Evolutionary conservation across 2,113 vertebrate species (phyloP).

Genomic region (Notothenia rossii): DNA sequence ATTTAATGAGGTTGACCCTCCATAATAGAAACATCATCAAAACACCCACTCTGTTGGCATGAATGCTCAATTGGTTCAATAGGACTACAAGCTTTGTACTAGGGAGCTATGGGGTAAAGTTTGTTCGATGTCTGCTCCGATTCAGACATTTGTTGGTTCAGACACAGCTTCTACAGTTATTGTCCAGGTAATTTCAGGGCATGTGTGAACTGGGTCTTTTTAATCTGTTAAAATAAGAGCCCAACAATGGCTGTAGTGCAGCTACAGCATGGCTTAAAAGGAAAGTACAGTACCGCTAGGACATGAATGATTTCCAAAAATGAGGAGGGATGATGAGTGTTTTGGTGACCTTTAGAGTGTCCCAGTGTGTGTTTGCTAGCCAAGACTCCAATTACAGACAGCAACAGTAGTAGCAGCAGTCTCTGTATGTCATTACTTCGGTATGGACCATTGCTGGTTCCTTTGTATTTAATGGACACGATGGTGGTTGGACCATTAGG

Average conservation of each 20-base stretch:
- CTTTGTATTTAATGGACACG: constrained; percentile 76
- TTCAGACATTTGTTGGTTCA: too few relatives aligned
- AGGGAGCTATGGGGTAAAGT: too few relatives aligned
- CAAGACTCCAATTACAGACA: constrained; percentile 68
- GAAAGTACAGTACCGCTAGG: constrained; percentile 1
- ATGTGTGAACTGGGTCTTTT: neutral
- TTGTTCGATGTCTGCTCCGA: too few relatives aligned
- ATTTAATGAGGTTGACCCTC: too few relatives aligned
- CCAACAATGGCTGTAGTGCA: constrained; percentile 9
- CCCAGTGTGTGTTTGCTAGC: constrained; percentile 27
- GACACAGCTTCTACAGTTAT: too few relatives aligned
- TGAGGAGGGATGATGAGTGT: constrained; percentile 37
- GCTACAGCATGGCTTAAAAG: constrained; percentile 26
- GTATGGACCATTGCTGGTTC: constrained; percentile 66
- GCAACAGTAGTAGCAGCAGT: constrained; percentile 66
- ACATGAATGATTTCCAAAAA: constrained; percentile 26
- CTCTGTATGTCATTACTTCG: constrained; percentile 80
- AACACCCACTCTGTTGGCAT: too few relatives aligned
- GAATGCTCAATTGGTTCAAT: too few relatives aligned
- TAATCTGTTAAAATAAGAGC: constrained; percentile 21
- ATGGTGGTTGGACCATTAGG: constrained; percentile 79
- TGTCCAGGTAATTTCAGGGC: too few relatives aligned
- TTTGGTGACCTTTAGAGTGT: constrained; percentile 50
- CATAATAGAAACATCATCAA: too few relatives aligned
- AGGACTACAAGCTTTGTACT: too few relatives aligned